phyloP scores from a whole-genome alignment of 2,888 invertebrate genomes.

The Dichetophora obliterata region DNA sequence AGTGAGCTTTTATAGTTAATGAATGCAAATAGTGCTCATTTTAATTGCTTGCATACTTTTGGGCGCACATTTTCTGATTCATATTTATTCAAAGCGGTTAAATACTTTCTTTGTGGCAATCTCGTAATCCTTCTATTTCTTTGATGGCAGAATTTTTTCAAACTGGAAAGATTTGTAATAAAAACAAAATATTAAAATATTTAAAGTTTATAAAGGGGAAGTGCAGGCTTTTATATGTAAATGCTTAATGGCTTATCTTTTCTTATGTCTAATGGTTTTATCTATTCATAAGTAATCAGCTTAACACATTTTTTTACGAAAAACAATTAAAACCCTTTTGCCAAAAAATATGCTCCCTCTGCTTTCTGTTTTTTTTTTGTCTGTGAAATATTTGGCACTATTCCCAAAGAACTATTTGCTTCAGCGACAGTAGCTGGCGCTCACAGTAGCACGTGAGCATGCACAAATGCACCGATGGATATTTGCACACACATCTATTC shows the following conservation, averaged over 20 bases:
- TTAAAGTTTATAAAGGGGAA: no score
- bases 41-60: slow-evolving; percentile 17
- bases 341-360: background rate
- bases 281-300: no score
- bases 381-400: slow-evolving; percentile 8
- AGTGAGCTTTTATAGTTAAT: background rate
- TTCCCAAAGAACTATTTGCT: background rate
- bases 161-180: slow-evolving; percentile 1
- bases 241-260: no score
- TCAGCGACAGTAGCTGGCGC: background rate
- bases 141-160: background rate
- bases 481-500: background rate
- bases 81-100: background rate
- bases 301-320: no score
- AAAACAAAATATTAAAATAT: background rate
- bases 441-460: no score
- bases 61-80: slow-evolving; percentile 2
- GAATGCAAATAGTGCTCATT: background rate
- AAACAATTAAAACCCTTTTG: no score
- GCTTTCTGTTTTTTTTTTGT: slow-evolving; percentile 29
- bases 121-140: background rate
- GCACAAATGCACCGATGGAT: background rate
- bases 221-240: no score
- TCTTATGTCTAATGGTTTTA: no score
- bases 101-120: background rate